Conservation (phyloP, 2,888 invertebrate species). For the Clitarchus hookeri region DNA sequence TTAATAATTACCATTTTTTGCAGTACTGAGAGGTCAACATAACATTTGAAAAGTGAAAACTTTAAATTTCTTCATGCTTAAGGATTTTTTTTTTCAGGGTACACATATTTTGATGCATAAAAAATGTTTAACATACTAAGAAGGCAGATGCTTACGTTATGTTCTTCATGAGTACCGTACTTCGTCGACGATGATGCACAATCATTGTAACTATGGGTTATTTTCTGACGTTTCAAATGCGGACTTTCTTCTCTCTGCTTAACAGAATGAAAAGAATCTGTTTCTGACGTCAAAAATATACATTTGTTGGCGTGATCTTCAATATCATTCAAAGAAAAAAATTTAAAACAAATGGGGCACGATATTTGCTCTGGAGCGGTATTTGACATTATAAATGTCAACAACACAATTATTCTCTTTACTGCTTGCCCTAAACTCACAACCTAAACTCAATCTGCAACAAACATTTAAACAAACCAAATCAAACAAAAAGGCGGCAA, state of each 20-base stretch:
- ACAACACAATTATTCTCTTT: too few relatives aligned
- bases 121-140: too few relatives aligned
- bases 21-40: too few relatives aligned
- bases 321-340: conserved; percentile 59
- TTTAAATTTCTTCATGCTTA: too few relatives aligned
- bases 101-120: too few relatives aligned
- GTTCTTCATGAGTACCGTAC: background rate
- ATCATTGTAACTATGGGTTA: background rate
- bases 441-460: too few relatives aligned
- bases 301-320: conserved; percentile 73
- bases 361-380: conserved; percentile 18
- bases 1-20: too few relatives aligned
- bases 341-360: conserved; percentile 70
- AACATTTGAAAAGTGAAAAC: too few relatives aligned
- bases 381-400: conserved; percentile 11
- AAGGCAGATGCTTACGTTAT: conserved; percentile 29
- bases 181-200: background rate
- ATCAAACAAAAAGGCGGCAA: too few relatives aligned
- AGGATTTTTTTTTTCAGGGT: too few relatives aligned
- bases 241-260: conserved; percentile 36
- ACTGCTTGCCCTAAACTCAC: too few relatives aligned
- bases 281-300: conserved; percentile 63
- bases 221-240: conserved; percentile 28
- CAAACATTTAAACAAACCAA: too few relatives aligned
- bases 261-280: conserved; percentile 25